Conservation (phyloP, 2,797 vertebrate genomes). For the Arctocebus calabarensis region DNA sequence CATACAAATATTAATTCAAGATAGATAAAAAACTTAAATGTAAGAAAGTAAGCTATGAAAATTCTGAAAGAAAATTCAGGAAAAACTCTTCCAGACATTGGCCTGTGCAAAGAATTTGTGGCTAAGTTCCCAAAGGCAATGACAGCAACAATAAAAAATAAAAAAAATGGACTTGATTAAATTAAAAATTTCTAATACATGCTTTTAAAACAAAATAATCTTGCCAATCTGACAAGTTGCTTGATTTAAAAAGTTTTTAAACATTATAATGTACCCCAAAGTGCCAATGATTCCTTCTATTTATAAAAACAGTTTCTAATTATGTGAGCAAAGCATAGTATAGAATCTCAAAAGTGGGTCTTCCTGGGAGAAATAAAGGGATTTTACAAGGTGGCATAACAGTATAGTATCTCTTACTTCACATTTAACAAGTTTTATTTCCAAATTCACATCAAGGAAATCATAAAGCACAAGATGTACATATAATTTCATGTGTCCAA, state of each 20-base stretch:
- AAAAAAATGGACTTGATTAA: background rate
- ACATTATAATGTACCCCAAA: background rate
- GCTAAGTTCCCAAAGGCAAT: background rate
- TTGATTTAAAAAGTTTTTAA: constrained; percentile 34
- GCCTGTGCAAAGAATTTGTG: too few species aligned
- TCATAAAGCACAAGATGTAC: background rate
- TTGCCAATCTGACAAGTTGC: background rate
- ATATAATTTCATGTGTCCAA: background rate
- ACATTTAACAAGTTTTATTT: background rate
- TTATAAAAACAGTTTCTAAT: constrained; percentile 26
- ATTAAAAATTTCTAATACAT: background rate
- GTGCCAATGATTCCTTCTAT: background rate
- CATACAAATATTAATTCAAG: too few species aligned
- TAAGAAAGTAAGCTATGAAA: too few species aligned
- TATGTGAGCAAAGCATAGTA: background rate
- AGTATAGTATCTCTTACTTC: background rate
- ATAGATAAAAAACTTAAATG: too few species aligned
- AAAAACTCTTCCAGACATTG: too few species aligned
- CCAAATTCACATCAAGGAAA: background rate
- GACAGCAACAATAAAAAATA: background rate
- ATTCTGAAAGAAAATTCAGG: too few species aligned
- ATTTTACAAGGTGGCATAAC: background rate
- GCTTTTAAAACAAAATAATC: constrained; percentile 37
- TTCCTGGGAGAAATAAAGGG: background rate
- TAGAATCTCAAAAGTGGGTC: background rate